phyloP scores from a whole-genome alignment of 1,140 invertebrate species.

The Apis florea region DNA sequence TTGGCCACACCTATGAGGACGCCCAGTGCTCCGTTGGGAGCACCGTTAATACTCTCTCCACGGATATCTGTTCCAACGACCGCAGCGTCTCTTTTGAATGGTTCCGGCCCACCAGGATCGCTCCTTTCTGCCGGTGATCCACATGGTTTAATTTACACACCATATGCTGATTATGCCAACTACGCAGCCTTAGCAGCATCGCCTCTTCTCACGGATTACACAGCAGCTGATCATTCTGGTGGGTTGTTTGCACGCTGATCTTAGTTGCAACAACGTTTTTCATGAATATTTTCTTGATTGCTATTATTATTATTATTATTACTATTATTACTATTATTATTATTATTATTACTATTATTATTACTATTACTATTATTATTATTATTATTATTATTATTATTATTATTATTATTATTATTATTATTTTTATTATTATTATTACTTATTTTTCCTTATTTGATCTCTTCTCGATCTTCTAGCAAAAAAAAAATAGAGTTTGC shows the following conservation, averaged over 20 bases:
- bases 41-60: conserved; percentile 93
- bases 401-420: background rate
- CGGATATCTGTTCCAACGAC: conserved; percentile 90
- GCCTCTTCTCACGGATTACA: conserved; percentile 92
- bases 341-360: no score
- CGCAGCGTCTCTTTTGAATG: conserved; percentile 86
- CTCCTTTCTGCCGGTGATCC: conserved; percentile 83
- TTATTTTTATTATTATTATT: background rate
- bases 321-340: no score
- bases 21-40: conserved; percentile 86
- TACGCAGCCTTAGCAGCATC: conserved; percentile 91
- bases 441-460: background rate
- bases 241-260: conserved; percentile 93
- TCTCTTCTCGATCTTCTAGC: conserved; percentile 20
- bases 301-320: no score
- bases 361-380: no score
- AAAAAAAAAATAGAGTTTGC: background rate
- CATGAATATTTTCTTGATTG: conserved; percentile 12
- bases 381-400: background rate
- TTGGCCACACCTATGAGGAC: conserved; percentile 85
- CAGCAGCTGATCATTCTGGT: conserved; percentile 94
- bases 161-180: conserved; percentile 93
- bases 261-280: conserved; percentile 58
- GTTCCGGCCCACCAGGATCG: conserved; percentile 86
- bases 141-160: conserved; percentile 86